Evolutionary conservation across 2,888 invertebrate species (phyloP), one percentile per base, ranked within the genome.

Genomic region (Drosophila setosimentum): DNA sequence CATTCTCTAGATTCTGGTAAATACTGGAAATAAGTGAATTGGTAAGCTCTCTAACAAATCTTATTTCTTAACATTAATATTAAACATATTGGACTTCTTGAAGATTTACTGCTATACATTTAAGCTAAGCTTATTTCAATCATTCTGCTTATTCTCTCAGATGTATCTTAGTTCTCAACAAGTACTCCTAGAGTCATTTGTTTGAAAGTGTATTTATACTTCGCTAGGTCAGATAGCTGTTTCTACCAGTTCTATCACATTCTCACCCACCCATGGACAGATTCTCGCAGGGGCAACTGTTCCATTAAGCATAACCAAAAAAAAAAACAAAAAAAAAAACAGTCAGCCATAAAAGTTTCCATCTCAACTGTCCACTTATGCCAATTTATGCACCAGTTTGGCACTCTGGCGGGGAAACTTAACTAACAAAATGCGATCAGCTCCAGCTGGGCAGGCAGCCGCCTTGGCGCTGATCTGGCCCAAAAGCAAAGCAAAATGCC

Each of bases 301-400:
- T 76, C 40, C 54, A 63, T 69, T 55, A 60, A 37, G 49, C 59
- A 59, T 53, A 69, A 32, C 63, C 68, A 62, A 78, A 75, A 65
- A n/a, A 6, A 11, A 40, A 37, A 11, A 32, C 10, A 11, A 32
- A 40, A n/a, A 40, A 42, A n/a, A 11, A 8, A 16, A 45, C 16
- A 45, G 51, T 32, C 51, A 21, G 51, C 35, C 53, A 55, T 63
- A 68, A 55, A 42, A 63, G 65, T 76, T 61, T 60, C 30, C 59
- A 73, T 10, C 63, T 73, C 69, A 68, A 62, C 80, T 78, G 82
- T 86, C 82, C 82, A 82, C 72, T 83, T 85, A 80, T 76, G 73
- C 82, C 84, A 84, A 81, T 81, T 83, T 87, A 84, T 84, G 84
- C 78, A 72, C 62, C 71, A 81, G 72, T 69, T 79, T 77, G 61